phyloP scores from a whole-genome alignment of 1,140 invertebrate genomes.

The Stegodyphus dumicola region DNA sequence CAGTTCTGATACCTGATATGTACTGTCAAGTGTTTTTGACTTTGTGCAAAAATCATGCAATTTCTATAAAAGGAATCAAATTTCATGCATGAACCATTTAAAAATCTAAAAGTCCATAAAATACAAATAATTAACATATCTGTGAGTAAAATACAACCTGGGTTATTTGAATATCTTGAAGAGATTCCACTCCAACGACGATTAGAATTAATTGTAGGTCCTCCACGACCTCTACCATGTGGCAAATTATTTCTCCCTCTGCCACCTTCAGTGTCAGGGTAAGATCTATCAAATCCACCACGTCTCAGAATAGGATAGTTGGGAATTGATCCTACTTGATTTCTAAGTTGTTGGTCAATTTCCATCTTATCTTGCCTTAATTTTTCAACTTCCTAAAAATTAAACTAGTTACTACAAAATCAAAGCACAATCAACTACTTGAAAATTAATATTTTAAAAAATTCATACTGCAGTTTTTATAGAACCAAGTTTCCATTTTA shows the following conservation, averaged over 20 bases:
- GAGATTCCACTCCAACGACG: constrained; percentile 57
- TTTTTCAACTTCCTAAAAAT: constrained; percentile 87
- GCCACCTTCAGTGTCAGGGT: constrained; percentile 60
- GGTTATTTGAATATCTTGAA: constrained; percentile 37
- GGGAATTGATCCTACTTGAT: constrained; percentile 76
- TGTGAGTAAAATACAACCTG: constrained; percentile 8
- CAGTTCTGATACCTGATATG: too few relatives aligned
- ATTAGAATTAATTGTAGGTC: constrained; percentile 63
- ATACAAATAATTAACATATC: not conserved
- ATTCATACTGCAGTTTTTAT: too few relatives aligned
- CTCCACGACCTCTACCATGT: constrained; percentile 65
- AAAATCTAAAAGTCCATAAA: not conserved
- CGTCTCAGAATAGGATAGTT: constrained; percentile 55
- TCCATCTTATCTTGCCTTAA: constrained; percentile 92
- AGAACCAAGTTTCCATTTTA: too few relatives aligned
- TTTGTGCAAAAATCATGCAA: too few relatives aligned
- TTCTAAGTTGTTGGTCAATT: constrained; percentile 93
- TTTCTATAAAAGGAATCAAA: too few relatives aligned
- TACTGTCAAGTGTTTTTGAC: too few relatives aligned
- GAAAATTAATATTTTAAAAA: too few relatives aligned
- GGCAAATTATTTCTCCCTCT: constrained; percentile 62
- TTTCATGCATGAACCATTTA: not conserved
- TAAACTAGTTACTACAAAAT: too few relatives aligned
- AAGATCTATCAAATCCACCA: constrained; percentile 38
- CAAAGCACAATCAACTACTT: too few relatives aligned